Base-by-base conservation (phyloP, 2,888 invertebrate species). In the Embidobia sp. region DNA sequence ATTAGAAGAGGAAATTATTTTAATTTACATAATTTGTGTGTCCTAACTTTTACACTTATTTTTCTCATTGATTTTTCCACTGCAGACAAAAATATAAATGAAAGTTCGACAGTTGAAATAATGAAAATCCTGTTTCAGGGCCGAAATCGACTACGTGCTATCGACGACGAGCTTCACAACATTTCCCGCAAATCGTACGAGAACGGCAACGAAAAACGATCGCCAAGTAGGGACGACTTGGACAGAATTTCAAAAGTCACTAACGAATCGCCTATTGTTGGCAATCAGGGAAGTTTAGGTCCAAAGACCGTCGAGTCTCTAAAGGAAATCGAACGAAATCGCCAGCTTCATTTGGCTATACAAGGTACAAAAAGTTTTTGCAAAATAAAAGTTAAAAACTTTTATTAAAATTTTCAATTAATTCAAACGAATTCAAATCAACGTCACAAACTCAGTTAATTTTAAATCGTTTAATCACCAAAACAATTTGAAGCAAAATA, bases 211-310 rank as follows among this genome's bases (percentile, higher is more conserved):
- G 88, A 87, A 57, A 89, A 89, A 77, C 83, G 83, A 53, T 91
- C 94, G 8, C 95, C 95, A 0, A 95, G 95, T n/a, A 94, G 95
- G 86, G 95, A 96, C 84, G 96, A 96, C 86, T 95, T 96, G 69
- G 96, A 96, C 87, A 92, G 96, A 81, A 96, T 97, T 85, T 95
- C 95, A n/a, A 94, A 95, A 88, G 94, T 96, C n/a, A 96, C 96
- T 0, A 93, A 93, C 10, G 94, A 95, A 86, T 95, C 96, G 0
- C 96, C 96, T 2, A 93, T 96, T 69, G 90, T 90, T 57, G 88
- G 88, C 61, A 90, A 94, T 64, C 92, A 93, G 2, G 93, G 93
- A 59, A 93, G 94, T 1, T 90, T 94, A 37, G 94, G 95, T 11
- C 93, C 94, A 74, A 93, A 95, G 85, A 95, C 96, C 0, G 92